Base-by-base conservation (phyloP, 2,113 vertebrate species). In the Apeltes quadracus region DNA sequence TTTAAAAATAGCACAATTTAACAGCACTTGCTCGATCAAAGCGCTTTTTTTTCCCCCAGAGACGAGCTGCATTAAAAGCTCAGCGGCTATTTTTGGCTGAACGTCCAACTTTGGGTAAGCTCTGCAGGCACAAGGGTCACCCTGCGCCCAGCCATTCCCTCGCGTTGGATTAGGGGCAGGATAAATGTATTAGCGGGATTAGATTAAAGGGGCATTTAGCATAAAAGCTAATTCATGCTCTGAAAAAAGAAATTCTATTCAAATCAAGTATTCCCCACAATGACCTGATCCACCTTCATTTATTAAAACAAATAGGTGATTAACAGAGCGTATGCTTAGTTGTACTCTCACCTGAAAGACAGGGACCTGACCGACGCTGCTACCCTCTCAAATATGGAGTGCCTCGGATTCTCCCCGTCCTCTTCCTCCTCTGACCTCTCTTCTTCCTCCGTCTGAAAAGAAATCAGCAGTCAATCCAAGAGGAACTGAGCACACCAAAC, bases 311-410 rank as follows among this genome's bases (percentile, higher is more conserved):
- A 36, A 29, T 0, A 38, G 16, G 12, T 39, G 18, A 44, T 27
- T 20, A 34, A 41, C 7, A 27, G 1, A 23, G 0, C 0, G 14
- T 51, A 57, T 54, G 22, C n/a, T 29, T 22, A 55, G 39, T 23
- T 20, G 39, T 64, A 25, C 34, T 68, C 88, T 86, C 69, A 94
- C 92, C 92, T 93, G 61, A 92, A 94, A 22, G 91, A 93, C 50
- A 91, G 58, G 22, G 93, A 91, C 66, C 93, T 85, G 58, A 93
- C 90, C 13, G 93, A 93, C 29, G 91, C 85, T 25, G 92, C 79
- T 4, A 93, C 91, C 69, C 91, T 84, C 41, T 90, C 87, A 18
- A 94, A 78, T 58, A 93, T 80, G 16, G 93, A 92, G 67, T 85
- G 71, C 50, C 89, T 88, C 0, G 34, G 83, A 73, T 77, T 85